Evolutionary conservation across 2,888 invertebrate species (phyloP).

Genomic region (Philaethria dido): DNA sequence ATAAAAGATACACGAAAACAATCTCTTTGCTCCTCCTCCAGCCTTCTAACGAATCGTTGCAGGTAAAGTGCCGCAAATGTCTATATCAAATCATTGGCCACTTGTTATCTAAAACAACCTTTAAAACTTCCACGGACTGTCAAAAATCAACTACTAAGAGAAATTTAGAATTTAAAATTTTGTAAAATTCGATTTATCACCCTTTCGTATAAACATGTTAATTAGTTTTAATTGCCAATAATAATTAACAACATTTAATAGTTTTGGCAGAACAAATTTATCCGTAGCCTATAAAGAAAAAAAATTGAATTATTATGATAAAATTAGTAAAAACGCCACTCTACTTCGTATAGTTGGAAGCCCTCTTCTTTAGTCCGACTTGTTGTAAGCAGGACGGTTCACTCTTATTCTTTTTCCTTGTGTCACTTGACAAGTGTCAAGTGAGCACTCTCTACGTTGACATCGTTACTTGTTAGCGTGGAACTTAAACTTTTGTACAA

Average conservation of each 20-base stretch:
- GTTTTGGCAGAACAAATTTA: neutral
- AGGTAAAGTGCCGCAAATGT: neutral
- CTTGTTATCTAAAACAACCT: too few species aligned
- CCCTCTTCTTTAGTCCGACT: slow-evolving; percentile 18
- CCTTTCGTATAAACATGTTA: too few species aligned
- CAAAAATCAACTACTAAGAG: too few species aligned
- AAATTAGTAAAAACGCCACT: neutral
- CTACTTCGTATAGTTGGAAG: slow-evolving; percentile 5
- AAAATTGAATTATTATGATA: slow-evolving; percentile 3
- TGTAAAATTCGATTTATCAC: too few species aligned
- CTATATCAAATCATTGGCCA: neutral
- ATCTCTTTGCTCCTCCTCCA: too few species aligned
- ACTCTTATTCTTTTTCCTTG: slow-evolving; percentile 30
- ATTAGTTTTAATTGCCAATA: too few species aligned
- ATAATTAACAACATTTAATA: too few species aligned
- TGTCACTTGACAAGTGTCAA: slow-evolving; percentile 36
- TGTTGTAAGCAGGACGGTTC: slow-evolving; percentile 17
- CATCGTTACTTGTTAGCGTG: slow-evolving; percentile 37
- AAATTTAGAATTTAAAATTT: too few species aligned
- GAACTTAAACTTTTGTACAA: slow-evolving; percentile 14
- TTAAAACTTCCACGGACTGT: too few species aligned
- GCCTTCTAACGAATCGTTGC: too few species aligned
- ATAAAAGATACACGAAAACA: too few species aligned
- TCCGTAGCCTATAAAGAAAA: neutral
- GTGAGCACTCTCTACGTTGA: slow-evolving; percentile 32